Base-by-base conservation (phyloP, 2,797 vertebrate genomes). In the Adrianichthys oophorus region DNA sequence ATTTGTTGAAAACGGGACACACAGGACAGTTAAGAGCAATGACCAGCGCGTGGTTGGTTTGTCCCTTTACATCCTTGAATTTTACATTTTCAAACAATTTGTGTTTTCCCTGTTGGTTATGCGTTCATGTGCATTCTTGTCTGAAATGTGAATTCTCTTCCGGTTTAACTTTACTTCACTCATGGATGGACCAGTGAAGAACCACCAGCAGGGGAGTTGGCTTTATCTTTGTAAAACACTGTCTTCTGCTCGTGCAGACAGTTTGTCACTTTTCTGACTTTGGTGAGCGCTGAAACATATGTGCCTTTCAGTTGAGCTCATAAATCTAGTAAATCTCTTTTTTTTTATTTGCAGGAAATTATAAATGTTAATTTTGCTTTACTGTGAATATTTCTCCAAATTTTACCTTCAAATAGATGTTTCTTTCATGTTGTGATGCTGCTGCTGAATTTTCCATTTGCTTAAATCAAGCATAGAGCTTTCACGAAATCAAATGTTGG, bases 331-430 rank as follows among this genome's bases (percentile, higher is more conserved):
- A 32, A 32, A 29, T 44, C 21, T 50, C 0, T 37, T 5, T 37
- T 68, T 64, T 66, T 70, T 72, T 55, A 70, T 57, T 68, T 18
- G n/a, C 18, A 51, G 40, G 10, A 47, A 13, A 32, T 46, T 50
- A 60, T 46, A 52, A 66, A 72, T 78, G 59, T 78, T 6, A 5
- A 82, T 80, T 72, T 29, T 74, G 23, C 59, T 57, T 29, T 51
- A 2, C 50, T 2, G 41, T 61, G 62, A 68, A 76, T 48, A 56
- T 70, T 74, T 74, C 67, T 41, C 70, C 21, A 65, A 65, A 68
- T 76, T 59, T 52, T 41, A 26, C 29, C 29, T 2, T 26, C 24
- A 26, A 26, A 26, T 26, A 32, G 29, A 10, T 3, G 7, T 32
- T 32, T 32, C 29, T 32, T 32, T 32, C 29, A 45, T 4, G 45